Conservation (phyloP, 2,113 vertebrate genomes). For the Neolamprologus caudopunctatus region DNA sequence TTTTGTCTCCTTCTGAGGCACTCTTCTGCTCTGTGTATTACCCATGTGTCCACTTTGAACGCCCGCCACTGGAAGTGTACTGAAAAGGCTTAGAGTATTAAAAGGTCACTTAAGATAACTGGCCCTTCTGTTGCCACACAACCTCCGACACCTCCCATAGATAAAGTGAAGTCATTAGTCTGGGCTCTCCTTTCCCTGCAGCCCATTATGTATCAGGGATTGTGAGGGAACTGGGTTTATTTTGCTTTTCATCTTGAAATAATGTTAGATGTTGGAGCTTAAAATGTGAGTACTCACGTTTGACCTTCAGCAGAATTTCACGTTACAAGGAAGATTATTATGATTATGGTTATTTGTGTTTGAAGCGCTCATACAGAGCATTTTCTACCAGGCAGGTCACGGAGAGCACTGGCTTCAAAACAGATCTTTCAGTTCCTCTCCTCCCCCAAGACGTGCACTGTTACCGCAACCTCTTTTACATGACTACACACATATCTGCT, state of each 20-base stretch:
- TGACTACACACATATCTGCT: conserved; percentile 61
- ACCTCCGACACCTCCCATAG: conserved; percentile 35
- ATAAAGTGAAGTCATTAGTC: conserved; percentile 44
- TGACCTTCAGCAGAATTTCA: neutral
- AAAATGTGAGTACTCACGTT: conserved; percentile 6
- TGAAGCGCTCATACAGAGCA: neutral
- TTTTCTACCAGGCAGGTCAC: conserved; percentile 14
- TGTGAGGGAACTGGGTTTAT: neutral
- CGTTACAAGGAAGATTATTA: neutral
- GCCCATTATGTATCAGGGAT: neutral
- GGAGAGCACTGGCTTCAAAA: conserved; percentile 31
- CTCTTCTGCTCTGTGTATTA: conserved; percentile 41
- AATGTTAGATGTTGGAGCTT: neutral
- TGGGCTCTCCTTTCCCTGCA: neutral
- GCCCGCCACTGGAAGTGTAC: neutral
- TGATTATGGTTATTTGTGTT: neutral
- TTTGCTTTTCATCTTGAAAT: neutral
- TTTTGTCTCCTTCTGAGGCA: conserved; percentile 44
- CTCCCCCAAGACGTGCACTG: conserved; percentile 32
- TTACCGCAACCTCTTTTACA: conserved; percentile 57
- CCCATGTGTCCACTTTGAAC: conserved; percentile 50
- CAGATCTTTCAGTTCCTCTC: conserved; percentile 21
- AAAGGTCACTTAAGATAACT: conserved; percentile 67
- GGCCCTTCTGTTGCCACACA: conserved; percentile 61
- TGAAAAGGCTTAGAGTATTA: conserved; percentile 42